These are phyloP conservation scores for Sphaerophoria taeniata DNA, from an alignment of 2,888 invertebrate genomes.

Conservation along the genomic window DNA sequence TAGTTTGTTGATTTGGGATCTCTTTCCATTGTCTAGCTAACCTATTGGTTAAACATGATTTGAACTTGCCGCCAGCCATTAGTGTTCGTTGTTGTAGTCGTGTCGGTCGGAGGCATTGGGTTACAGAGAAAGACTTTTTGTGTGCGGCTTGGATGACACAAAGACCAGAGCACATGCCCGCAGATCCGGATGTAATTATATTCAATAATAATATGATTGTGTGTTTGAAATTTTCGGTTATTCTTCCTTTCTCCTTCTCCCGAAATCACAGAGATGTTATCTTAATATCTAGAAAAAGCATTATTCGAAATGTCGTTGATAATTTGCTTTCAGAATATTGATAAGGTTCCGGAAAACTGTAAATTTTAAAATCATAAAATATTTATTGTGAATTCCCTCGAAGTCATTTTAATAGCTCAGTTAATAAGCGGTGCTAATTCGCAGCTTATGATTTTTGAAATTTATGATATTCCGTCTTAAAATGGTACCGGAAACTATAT, in stretches of 20 bases:
- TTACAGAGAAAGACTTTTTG: slow-evolving; percentile 47
- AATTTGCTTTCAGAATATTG: too few relatives aligned
- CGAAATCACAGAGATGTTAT: background rate
- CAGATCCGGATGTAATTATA: slow-evolving; percentile 67
- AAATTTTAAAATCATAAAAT: too few relatives aligned
- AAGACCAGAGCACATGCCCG: background rate
- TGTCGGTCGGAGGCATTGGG: slow-evolving; percentile 35
- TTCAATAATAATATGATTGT: slow-evolving; percentile 29
- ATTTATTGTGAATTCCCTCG: too few relatives aligned
- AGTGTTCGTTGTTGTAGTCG: background rate
- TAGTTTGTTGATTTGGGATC: background rate
- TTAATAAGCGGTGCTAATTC: too few relatives aligned
- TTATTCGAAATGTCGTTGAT: too few relatives aligned
- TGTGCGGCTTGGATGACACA: slow-evolving; percentile 28
- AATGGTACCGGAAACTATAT: too few relatives aligned
- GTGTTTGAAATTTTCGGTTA: slow-evolving; percentile 30
- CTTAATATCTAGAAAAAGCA: too few relatives aligned
- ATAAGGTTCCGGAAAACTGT: too few relatives aligned
- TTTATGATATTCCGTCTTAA: too few relatives aligned
- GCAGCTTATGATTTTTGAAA: too few relatives aligned
- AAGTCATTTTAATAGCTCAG: too few relatives aligned
- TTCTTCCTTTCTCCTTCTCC: background rate
- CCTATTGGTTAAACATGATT: slow-evolving; percentile 38
- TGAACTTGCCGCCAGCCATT: slow-evolving; percentile 1
- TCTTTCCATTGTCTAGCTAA: slow-evolving; percentile 46